Conservation (phyloP, 2,888 invertebrate species). For the Tipula unca region DNA sequence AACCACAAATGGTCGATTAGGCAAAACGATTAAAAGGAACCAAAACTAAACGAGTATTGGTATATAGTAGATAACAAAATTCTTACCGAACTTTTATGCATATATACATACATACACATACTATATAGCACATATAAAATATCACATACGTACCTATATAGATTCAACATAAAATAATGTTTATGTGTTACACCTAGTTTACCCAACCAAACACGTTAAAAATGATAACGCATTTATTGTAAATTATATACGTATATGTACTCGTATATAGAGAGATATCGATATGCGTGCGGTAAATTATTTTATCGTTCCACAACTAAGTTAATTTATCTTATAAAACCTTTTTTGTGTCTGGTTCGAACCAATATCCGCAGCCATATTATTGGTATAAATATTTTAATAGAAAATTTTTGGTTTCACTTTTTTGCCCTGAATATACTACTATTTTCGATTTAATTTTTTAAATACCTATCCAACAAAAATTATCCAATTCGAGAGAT, state of each 20-base stretch:
- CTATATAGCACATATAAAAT: not conserved
- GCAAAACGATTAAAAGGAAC: not conserved
- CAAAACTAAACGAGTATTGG: not conserved
- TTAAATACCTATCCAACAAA: no score
- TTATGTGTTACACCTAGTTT: not conserved
- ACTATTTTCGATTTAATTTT: no score
- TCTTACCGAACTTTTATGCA: not conserved
- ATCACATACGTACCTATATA: not conserved
- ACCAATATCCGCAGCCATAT: not conserved
- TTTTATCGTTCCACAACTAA: not conserved
- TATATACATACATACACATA: not conserved
- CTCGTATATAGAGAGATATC: not conserved
- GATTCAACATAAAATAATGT: not conserved
- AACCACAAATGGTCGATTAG: not conserved
- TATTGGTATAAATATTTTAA: no score
- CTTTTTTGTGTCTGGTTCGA: not conserved
- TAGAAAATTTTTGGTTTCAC: not conserved
- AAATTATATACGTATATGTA: not conserved
- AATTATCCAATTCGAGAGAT: not conserved
- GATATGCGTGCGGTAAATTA: not conserved
- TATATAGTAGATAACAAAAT: not conserved
- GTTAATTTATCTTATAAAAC: no score
- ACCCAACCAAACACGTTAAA: not conserved
- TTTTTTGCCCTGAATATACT: no score
- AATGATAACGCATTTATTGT: not conserved